Evolutionary conservation across 2,888 invertebrate genomes (phyloP).

Genomic region (Hipparchia semele): DNA sequence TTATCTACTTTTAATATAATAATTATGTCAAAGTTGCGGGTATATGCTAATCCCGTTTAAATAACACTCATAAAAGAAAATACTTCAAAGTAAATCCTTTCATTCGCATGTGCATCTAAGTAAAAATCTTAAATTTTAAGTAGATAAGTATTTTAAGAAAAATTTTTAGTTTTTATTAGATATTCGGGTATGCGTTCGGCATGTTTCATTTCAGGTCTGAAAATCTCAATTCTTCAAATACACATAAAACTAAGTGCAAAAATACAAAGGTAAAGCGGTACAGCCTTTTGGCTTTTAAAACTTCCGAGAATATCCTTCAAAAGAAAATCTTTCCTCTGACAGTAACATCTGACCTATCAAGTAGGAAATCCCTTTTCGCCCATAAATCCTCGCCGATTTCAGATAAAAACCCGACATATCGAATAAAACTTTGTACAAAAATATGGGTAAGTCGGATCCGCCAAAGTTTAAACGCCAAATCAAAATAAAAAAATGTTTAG

Average conservation of each 20-base stretch:
- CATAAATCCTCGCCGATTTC: slow-evolving; percentile 36
- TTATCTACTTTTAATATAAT: too few relatives aligned
- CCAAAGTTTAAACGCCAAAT: slow-evolving; percentile 2
- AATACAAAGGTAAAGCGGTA: not conserved
- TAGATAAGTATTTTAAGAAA: too few relatives aligned
- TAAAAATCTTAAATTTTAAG: too few relatives aligned
- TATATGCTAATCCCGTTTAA: too few relatives aligned
- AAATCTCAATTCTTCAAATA: not conserved
- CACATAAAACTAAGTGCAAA: not conserved
- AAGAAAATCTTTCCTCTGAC: slow-evolving; percentile 34
- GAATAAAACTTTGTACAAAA: slow-evolving; percentile 17
- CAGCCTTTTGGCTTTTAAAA: not conserved
- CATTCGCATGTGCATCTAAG: too few relatives aligned
- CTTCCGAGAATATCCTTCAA: slow-evolving; percentile 22
- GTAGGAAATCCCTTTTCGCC: slow-evolving; percentile 31
- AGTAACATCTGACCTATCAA: slow-evolving; percentile 38
- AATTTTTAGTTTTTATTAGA: too few relatives aligned
- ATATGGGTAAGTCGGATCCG: slow-evolving; percentile 1
- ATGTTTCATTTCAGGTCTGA: too few relatives aligned
- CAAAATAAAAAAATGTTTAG: not conserved
- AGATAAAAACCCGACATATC: slow-evolving; percentile 29
- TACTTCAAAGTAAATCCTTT: too few relatives aligned
- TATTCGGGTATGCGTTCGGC: too few relatives aligned
- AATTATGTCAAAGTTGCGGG: too few relatives aligned
- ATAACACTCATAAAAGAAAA: too few relatives aligned